These are phyloP conservation scores for Brachionus koreanus DNA, from an alignment of 1,140 invertebrate genomes.

Conservation along the genomic window DNA sequence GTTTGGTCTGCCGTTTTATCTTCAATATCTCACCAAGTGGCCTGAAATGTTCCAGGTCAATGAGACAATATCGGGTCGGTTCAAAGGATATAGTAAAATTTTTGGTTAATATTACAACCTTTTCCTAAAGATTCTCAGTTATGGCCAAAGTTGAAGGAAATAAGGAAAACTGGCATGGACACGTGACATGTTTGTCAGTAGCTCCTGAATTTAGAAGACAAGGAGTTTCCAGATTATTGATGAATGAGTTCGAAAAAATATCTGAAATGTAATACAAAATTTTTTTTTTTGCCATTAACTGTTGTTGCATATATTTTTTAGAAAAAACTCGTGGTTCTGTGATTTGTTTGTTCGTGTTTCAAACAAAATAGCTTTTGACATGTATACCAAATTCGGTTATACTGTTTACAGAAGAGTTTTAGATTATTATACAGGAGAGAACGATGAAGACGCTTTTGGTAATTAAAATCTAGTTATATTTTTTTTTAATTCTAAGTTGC, in stretches of 20 bases:
- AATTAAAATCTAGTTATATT: slow-evolving; percentile 55
- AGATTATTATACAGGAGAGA: slow-evolving; percentile 94
- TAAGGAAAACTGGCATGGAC: slow-evolving; percentile 94
- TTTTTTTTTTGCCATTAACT: not conserved
- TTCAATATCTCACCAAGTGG: slow-evolving; percentile 95
- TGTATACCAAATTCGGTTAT: slow-evolving; percentile 95
- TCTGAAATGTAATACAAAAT: slow-evolving; percentile 75
- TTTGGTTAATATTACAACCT: not conserved
- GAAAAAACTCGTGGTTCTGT: slow-evolving; percentile 94
- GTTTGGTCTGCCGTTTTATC: slow-evolving; percentile 94
- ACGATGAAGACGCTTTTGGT: slow-evolving; percentile 98
- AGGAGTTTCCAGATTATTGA: slow-evolving; percentile 85
- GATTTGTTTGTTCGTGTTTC: slow-evolving; percentile 96
- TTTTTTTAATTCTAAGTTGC: not conserved
- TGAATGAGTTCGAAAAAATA: slow-evolving; percentile 87
- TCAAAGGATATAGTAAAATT: slow-evolving; percentile 92
- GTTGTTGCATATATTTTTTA: slow-evolving; percentile 57
- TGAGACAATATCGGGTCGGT: slow-evolving; percentile 85
- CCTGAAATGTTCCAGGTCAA: slow-evolving; percentile 98
- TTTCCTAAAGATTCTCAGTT: slow-evolving; percentile 62
- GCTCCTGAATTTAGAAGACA: slow-evolving; percentile 84
- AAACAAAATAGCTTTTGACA: slow-evolving; percentile 91
- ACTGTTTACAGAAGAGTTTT: slow-evolving; percentile 90
- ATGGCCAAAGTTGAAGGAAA: slow-evolving; percentile 98
- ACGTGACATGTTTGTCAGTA: slow-evolving; percentile 95